Evolutionary conservation across 53 echinoderm and acorn worm genomes (phyloP), one percentile per base, ranked within the genome.

Genomic region (Hippasteria phrygiana): DNA sequence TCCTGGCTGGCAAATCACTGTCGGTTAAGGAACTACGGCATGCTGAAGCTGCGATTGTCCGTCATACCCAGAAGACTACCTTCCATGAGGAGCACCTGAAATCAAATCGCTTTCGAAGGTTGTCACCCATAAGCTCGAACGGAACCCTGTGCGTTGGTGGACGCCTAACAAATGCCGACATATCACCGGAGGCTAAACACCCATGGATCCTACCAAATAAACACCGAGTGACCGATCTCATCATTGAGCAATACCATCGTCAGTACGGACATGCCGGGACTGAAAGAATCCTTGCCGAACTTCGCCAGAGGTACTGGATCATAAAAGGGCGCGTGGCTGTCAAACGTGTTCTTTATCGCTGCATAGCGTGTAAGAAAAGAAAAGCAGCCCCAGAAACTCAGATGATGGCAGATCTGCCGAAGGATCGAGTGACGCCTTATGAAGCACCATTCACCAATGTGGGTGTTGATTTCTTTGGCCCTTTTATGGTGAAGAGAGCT

Each of bases 271-370:
- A 79, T 77, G 37, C 56, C 2, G 62, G 80, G 18, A 50, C n/a
- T 20, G 56, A 79, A 56, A 80, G 56, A 20, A 80, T 80, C 62
- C 55, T 79, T 4, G 55, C 80, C 6, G 59, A 59, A 22, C 80
- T 79, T 54, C 59, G 82, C 62, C 62, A 82, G 67, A 63, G 28
- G 14, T 83, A 66, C 69, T 83, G 67, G 84, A 45, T 83, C 18
- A n/a, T 67, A 32, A 55, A 83, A 27, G 84, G 65, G 62, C 64
- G 84, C 11, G 43, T 28, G 5, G 65, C 69, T 26, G 84, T 83
- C 33, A 69, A 83, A 69, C 45, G 50, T n/a, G n/a, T n/a, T n/a
- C 28, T 40, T 16, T 16, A 38, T 3, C 43, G 24, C 8, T 39
- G 59, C 76, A 76, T 76, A 11, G 1, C 76, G 26, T 76, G 76